Conservation (phyloP, 2,888 invertebrate species). For the Chrysolina americana region DNA sequence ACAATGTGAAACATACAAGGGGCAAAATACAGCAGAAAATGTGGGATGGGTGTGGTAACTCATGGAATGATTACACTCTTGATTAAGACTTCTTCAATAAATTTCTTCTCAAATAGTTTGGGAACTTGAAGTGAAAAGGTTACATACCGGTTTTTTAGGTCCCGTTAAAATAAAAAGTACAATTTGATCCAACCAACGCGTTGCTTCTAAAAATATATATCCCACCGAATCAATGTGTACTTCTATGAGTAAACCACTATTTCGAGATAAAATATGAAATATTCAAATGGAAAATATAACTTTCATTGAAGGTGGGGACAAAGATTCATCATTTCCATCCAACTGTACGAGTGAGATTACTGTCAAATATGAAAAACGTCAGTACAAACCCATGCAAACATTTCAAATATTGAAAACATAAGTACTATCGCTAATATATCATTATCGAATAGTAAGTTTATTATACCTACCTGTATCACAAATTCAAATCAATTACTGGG, state of each 20-base stretch:
- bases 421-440: too few species aligned
- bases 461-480: conserved; percentile 32
- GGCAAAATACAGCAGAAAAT: neutral
- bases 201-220: conserved; percentile 48
- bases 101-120: neutral
- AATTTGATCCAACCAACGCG: conserved; percentile 39
- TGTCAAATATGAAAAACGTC: conserved; percentile 20
- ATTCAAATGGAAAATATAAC: conserved; percentile 17
- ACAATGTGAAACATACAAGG: neutral
- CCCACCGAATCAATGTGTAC: neutral
- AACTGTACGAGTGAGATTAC: neutral
- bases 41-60: neutral
- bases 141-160: conserved; percentile 54
- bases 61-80: neutral
- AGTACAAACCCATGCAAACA: neutral
- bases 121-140: conserved; percentile 25
- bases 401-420: too few species aligned
- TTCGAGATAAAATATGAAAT: neutral
- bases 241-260: neutral
- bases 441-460: too few species aligned
- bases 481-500: conserved; percentile 34
- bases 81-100: neutral
- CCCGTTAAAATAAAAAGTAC: conserved; percentile 38
- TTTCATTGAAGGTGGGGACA: conserved; percentile 13
- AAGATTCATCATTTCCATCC: conserved; percentile 2